Evolutionary conservation across 2,113 vertebrate genomes (phyloP), one percentile per base, ranked within the genome.

Genomic region (Sinocyclocheilus rhinocerous): DNA sequence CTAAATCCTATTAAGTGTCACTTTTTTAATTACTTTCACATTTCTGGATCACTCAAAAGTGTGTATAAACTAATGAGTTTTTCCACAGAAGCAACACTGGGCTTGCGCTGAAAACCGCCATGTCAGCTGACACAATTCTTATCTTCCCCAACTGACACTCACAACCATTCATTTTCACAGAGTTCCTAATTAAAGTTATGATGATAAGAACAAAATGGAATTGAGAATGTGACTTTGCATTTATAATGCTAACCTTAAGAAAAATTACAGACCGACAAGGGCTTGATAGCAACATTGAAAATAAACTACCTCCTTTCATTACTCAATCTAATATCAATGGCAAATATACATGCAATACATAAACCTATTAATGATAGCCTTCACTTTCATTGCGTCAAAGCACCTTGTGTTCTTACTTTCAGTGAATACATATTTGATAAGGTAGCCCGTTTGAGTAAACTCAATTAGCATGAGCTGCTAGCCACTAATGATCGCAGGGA

Each of bases 11-110:
- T 16, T 69, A 22, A 70, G 48, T 59, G 45, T 45, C 59, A 33
- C 57, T 77, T 59, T 57, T 85, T 78, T 72, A 85, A 85, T 85
- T 80, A 80, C 84, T 80, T 79, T 80, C 29, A 3, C 33, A 39
- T 78, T 78, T 57, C 39, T 59, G 24, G 76, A 78, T 36, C 52
- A 61, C 2, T 61, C 39, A 29, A 63, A 63, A 63, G 24, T 52
- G 76, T 55, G 61, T 42, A 33, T 24, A 39, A 78, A 69, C 69
- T 85, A 85, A 85, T 79, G 84, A 48, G 57, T 26, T 73, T 84
- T 84, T 61, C 76, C 29, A 70, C 16, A 70, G 33, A 70, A 36
- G 36, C 5, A 36, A 36, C 4, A 36, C 36, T 36, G 36, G 36
- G 36, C 36, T 36, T 36, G 36, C 4, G 0, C 10, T 45, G 10